Base-by-base conservation (phyloP, 2,888 invertebrate genomes). In the Pandemis corylana region DNA sequence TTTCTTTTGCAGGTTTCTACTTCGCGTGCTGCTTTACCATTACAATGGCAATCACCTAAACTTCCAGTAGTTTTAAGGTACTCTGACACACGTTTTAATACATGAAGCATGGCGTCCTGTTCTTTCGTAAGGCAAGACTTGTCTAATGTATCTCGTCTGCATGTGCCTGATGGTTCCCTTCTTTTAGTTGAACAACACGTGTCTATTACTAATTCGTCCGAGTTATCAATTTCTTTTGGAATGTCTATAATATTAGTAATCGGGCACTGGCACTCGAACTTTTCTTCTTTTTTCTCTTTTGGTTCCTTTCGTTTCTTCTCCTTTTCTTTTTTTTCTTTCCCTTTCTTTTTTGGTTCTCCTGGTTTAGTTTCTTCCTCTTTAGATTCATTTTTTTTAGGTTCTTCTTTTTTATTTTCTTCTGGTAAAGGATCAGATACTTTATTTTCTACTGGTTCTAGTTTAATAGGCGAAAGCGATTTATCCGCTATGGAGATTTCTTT, bases 71-170 rank as follows among this genome's bases (percentile, higher is more conserved):
- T 4, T 4, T 56, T 56, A 20, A 56, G 20, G 7, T 20, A 56
- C 7, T 56, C 56, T 56, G 56, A 56, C 9, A 56, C 56, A 20
- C 56, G 56, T 56, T 56, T 56, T 56, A 56, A 20, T 56, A 56
- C 56, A 56, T 56, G 56, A n/a, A 56, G 56, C 56, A 56, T 56
- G 7, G 56, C 56, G 56, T 56, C 9, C 20, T 56, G 56, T 56
- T 56, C 56, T 7, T 56, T 56, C 20, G 56, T 20, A 56, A 56
- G 56, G 56, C 56, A 56, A 20, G 53, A 56, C 53, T 56, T 56
- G 9, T 56, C 53, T 15, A 3, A 15, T 56, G 53, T 56, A 7
- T 56, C 56, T 9, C 56, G 56, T 56, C 9, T 56, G 20, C 56
- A 20, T 9, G 3, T 15, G 9, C 56, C 20, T 3, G 56, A 56